Evolutionary conservation across 2,888 invertebrate genomes (phyloP).

Genomic region (Adelognathus sp.): DNA sequence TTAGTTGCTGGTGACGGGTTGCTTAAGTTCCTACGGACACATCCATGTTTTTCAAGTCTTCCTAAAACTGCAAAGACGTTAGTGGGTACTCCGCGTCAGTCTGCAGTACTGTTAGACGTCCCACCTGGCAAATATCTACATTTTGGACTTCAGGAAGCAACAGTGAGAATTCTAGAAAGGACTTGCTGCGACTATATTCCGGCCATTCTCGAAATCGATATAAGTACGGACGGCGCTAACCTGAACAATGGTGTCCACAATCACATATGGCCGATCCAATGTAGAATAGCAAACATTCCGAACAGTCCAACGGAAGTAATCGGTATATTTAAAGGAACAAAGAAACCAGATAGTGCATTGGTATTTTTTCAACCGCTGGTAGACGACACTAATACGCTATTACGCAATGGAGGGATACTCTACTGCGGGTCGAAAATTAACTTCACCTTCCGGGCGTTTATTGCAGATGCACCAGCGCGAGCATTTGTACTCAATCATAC

Average conservation of each 20-base stretch:
- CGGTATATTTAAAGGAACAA: constrained; percentile 18
- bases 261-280: constrained; percentile 46
- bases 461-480: constrained; percentile 64
- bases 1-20: background rate
- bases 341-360: constrained; percentile 44
- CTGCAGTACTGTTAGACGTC: background rate
- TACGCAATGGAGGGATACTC: background rate
- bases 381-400: background rate
- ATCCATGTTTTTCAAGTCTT: background rate
- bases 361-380: constrained; percentile 44
- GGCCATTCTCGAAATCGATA: background rate
- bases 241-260: background rate
- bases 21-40: background rate
- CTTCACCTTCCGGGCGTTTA: constrained; percentile 38
- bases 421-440: background rate
- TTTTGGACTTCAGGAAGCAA: background rate
- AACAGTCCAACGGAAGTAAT: constrained; percentile 31
- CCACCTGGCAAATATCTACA: background rate
- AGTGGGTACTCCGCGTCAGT: background rate
- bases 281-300: constrained; percentile 34
- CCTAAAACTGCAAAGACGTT: background rate
- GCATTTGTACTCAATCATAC: constrained; percentile 56
- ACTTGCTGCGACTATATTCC: background rate
- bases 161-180: background rate
- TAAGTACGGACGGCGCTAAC: background rate